Conservation (phyloP, 2,888 invertebrate species). For the Rhodophaea formosa region DNA sequence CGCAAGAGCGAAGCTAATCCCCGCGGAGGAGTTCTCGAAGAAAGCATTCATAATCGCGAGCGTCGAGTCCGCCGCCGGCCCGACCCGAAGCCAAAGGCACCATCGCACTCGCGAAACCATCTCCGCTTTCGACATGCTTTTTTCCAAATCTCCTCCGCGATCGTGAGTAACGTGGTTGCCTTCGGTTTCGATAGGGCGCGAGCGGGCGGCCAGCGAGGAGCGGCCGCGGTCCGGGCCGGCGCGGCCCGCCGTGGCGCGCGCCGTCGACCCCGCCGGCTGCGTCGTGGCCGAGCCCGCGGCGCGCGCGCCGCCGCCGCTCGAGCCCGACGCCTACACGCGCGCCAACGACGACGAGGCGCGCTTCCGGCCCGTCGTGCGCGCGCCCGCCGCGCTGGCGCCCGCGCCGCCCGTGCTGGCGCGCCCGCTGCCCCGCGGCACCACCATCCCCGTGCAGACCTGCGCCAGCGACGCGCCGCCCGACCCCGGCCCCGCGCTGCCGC, state of each 20-base stretch:
- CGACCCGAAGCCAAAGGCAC: constrained; percentile 78
- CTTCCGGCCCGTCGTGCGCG: constrained; percentile 84
- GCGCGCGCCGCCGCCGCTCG: constrained; percentile 56
- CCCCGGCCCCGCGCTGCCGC: constrained; percentile 30
- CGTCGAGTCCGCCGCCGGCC: constrained; percentile 49
- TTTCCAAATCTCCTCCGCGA: constrained; percentile 43
- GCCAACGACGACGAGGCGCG: constrained; percentile 84
- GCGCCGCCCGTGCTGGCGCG: constrained; percentile 51
- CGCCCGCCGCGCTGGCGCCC: constrained; percentile 61
- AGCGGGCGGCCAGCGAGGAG: constrained; percentile 36
- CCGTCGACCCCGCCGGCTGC: constrained; percentile 62
- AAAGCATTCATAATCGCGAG: constrained; percentile 42
- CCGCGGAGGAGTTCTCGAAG: constrained; percentile 50
- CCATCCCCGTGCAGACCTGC: constrained; percentile 52
- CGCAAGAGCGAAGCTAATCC: constrained; percentile 36
- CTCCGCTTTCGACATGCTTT: constrained; percentile 34
- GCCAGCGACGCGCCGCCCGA: constrained; percentile 52
- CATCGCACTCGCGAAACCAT: constrained; percentile 39
- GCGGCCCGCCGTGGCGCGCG: constrained; percentile 58
- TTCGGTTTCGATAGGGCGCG: constrained; percentile 89
- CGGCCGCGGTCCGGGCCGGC: constrained; percentile 36
- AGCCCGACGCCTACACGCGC: constrained; percentile 67
- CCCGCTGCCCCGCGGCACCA: constrained; percentile 50
- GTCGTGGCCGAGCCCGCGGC: constrained; percentile 82
- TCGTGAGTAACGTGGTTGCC: constrained; percentile 83